Conservation (phyloP, 2,113 vertebrate genomes). For the Plecturocebus donacophilus region DNA sequence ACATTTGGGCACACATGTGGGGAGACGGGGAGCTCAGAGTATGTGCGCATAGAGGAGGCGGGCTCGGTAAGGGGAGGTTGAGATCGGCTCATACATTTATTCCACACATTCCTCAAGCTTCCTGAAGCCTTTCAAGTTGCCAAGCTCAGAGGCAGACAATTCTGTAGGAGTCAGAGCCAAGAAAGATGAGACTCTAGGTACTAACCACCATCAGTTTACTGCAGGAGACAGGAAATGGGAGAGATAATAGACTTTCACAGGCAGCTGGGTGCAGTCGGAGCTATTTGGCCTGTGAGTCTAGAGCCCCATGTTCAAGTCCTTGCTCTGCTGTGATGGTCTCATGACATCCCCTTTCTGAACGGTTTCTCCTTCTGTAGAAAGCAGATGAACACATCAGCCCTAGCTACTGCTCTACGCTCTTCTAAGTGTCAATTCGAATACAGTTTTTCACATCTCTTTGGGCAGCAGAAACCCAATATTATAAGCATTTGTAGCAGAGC, state of each 20-base stretch:
- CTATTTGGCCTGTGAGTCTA: not conserved
- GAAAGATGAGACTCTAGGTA: constrained; percentile 44
- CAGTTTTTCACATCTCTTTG: not conserved
- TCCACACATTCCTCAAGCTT: constrained; percentile 18
- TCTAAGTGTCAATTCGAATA: not conserved
- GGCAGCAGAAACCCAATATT: not conserved
- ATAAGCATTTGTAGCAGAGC: not conserved
- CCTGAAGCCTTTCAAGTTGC: not conserved
- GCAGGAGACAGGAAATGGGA: constrained; percentile 21
- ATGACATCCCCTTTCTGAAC: not conserved
- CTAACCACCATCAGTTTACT: not conserved
- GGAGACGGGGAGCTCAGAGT: not conserved
- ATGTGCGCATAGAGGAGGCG: not conserved
- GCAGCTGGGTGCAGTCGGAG: not conserved
- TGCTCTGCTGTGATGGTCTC: not conserved
- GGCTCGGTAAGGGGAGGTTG: not conserved
- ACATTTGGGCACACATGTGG: constrained; percentile 53
- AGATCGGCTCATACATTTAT: not conserved
- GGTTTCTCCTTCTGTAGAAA: not conserved
- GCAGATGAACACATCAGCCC: not conserved
- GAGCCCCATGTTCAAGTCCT: not conserved
- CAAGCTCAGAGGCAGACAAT: not conserved
- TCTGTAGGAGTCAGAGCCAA: not conserved
- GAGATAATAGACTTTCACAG: not conserved
- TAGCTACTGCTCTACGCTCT: not conserved